Conservation (phyloP, 1,140 invertebrate species). For the Diorhabda carinulata region DNA sequence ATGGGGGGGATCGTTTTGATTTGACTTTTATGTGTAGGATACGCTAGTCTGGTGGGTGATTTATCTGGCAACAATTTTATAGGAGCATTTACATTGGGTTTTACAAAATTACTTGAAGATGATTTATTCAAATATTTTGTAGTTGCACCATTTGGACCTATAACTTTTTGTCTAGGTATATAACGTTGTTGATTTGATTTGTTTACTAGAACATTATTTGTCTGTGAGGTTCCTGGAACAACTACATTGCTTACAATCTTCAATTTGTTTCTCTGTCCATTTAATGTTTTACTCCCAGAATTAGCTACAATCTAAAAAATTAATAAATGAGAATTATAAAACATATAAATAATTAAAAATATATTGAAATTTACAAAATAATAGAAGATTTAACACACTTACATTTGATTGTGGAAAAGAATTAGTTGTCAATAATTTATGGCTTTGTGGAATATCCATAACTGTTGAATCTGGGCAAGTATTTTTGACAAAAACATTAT, state of each 20-base stretch:
- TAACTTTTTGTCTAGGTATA: conserved; percentile 28
- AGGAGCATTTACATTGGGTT: conserved; percentile 16
- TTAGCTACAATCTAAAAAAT: not conserved
- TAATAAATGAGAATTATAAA: conserved; percentile 4
- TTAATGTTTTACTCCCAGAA: conserved; percentile 34
- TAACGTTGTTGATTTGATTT: conserved; percentile 28
- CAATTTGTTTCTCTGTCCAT: conserved; percentile 45
- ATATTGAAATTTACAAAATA: not conserved
- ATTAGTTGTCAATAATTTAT: conserved; percentile 42
- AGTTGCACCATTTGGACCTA: conserved; percentile 27
- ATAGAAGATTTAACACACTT: conserved; percentile 22
- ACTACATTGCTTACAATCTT: conserved; percentile 45
- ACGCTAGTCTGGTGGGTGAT: conserved; percentile 25
- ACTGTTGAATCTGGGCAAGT: conserved; percentile 26
- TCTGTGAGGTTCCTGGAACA: conserved; percentile 33
- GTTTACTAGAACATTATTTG: conserved; percentile 38
- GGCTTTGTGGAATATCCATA: conserved; percentile 38
- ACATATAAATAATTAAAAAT: conserved; percentile 8
- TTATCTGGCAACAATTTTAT: conserved; percentile 23
- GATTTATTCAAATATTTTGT: conserved; percentile 33
- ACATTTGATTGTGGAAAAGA: conserved; percentile 43
- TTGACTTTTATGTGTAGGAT: conserved; percentile 38
- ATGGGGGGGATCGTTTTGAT: conserved; percentile 37
- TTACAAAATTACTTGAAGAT: conserved; percentile 26
- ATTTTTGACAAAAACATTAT: conserved; percentile 48